Conservation (phyloP, 2,888 invertebrate genomes). For the Xanthia togata region DNA sequence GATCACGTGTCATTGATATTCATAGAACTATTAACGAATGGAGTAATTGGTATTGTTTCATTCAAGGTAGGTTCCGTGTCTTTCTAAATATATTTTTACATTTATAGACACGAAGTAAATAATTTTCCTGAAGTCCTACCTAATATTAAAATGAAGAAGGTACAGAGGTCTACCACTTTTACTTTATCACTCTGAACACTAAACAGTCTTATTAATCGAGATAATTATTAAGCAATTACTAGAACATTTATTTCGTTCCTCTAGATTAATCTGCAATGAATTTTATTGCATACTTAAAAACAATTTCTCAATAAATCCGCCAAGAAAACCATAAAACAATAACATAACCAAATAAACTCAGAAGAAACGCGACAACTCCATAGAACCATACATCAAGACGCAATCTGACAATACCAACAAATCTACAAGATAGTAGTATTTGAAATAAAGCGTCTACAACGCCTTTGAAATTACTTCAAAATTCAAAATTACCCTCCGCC, state of each 20-base stretch:
- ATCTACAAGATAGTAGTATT: constrained; percentile 68
- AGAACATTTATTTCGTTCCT: neutral
- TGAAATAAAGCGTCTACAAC: constrained; percentile 68
- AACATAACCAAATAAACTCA: constrained; percentile 42
- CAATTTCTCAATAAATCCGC: constrained; percentile 33
- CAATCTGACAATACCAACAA: constrained; percentile 46
- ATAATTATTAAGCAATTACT: neutral
- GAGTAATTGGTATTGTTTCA: constrained; percentile 22
- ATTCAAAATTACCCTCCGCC: constrained; percentile 77
- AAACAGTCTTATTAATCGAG: too few species aligned
- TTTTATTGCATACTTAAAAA: constrained; percentile 27
- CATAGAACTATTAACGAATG: constrained; percentile 45
- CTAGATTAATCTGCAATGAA: constrained; percentile 32
- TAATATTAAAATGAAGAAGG: neutral
- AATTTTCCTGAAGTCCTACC: too few species aligned
- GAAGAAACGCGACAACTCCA: constrained; percentile 23
- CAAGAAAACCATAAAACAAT: constrained; percentile 31
- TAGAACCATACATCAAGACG: constrained; percentile 48
- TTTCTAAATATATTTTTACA: neutral
- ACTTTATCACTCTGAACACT: too few species aligned
- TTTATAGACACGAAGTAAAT: neutral
- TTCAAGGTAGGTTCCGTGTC: neutral
- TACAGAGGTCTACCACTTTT: neutral
- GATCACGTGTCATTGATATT: constrained; percentile 40
- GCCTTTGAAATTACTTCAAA: constrained; percentile 73